Base-by-base conservation (phyloP, 2,113 vertebrate species). In the Cricetomys ansorgei region DNA sequence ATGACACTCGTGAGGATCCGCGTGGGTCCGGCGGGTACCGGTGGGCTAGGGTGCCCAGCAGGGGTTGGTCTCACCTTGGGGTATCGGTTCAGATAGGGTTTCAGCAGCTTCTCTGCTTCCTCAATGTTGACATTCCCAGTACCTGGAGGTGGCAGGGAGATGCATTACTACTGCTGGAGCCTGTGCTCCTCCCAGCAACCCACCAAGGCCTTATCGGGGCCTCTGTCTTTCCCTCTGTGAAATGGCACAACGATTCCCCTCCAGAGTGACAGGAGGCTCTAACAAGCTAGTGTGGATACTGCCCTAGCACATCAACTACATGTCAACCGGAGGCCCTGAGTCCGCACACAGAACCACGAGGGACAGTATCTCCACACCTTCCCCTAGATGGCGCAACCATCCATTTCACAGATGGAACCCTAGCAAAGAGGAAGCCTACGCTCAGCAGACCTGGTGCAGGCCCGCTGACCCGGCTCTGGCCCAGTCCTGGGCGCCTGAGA, bases 111-210 rank as follows among this genome's bases (percentile, higher is more conserved):
- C 97, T 99, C 99, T 93, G 99, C 99, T 95, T 99, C 99, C 88
- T 99, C 98, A 1, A 99, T 98, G 15, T 99, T 99, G 96, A 99
- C 99, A 88, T 99, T 99, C 94, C 99, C 99, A 0, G 99, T 99
- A n/a, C 99, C 99, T 99, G 92, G 53, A 25, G 73, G 70, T 1
- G 45, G 62, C 11, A 21, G 25, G 29, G 94, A 31, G 29, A 19
- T 37, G 53, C n/a, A 53, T 0, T 76, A 84, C 89, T 27, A n/a
- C 55, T 53, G 25, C 12, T 1, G 5, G 43, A 62, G 43, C 55
- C 64, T 75, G 7, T 3, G 17, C 64, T 7, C 53, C 59, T 48
- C 53, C 72, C 57, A 31, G 83, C 29, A 93, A 64, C 45, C 86
- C 17, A 34, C 43, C 34, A 69, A 77, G 64, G 77, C 43, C 43